phyloP scores from a whole-genome alignment of 2,797 vertebrate genomes.

The Linurgus olivaceus region DNA sequence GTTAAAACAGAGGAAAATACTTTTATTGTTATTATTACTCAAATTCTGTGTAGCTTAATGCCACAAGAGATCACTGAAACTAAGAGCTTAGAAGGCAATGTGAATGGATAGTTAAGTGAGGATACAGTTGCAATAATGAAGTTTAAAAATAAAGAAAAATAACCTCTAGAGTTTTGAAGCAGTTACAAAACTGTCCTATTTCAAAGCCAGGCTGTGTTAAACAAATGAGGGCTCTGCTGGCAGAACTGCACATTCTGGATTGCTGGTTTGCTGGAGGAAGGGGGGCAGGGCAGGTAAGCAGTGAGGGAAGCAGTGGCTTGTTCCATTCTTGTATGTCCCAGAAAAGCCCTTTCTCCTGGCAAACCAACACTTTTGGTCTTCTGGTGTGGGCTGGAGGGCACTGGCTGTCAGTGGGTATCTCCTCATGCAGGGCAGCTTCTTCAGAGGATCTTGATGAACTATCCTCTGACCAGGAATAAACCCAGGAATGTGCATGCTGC shows the following conservation, averaged over 20 bases:
- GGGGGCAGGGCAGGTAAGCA: neutral
- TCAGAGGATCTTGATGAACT: neutral
- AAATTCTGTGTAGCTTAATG: neutral
- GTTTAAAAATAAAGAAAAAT: constrained; percentile 54
- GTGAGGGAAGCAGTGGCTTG: accelerated
- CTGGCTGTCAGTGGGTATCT: neutral
- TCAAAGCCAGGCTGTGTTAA: constrained; percentile 3
- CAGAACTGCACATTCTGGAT: neutral
- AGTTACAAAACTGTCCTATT: constrained; percentile 20
- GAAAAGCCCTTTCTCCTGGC: neutral
- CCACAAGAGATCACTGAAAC: neutral
- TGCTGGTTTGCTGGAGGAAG: neutral
- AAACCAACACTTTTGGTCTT: neutral
- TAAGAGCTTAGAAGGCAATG: neutral
- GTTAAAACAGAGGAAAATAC: neutral
- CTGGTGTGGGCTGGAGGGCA: neutral
- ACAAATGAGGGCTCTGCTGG: neutral
- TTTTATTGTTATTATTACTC: neutral
- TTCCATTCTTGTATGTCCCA: accelerated
- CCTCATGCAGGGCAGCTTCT: neutral
- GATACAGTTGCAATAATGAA: constrained; percentile 30
- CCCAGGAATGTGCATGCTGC: accelerated
- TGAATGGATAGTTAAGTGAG: neutral
- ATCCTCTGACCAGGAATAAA: neutral
- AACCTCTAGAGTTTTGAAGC: constrained; percentile 27